A percentile compares a stretch with the other conserved stretches of the same genome.
Conservation (phyloP, 2,113 vertebrate genomes). For the Neogale vison region DNA sequence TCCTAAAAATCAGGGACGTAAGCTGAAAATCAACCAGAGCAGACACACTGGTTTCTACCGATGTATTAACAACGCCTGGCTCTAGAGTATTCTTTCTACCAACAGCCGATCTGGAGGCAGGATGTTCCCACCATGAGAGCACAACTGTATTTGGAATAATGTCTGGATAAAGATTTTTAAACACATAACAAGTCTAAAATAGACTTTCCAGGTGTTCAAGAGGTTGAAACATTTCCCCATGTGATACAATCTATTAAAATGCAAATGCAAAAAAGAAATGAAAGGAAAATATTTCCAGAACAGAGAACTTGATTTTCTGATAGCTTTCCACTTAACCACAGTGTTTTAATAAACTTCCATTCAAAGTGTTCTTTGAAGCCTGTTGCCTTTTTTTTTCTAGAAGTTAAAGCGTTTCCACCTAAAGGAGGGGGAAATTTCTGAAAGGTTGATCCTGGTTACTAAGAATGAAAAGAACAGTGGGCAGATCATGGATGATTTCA, state of each 20-base stretch:
- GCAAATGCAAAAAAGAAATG: constrained; percentile 48
- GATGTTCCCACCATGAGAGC: background rate
- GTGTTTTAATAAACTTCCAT: constrained; percentile 51
- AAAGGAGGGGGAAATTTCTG: background rate
- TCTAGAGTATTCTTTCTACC: background rate
- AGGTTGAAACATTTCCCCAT: constrained; percentile 48
- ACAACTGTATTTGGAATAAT: background rate
- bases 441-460: background rate
- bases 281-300: constrained; percentile 63
- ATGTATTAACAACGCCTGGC: background rate
- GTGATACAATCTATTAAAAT: constrained; percentile 68
- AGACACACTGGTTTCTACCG: background rate
- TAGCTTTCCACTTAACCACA: constrained; percentile 36
- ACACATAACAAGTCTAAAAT: constrained; percentile 58
- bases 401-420: background rate
- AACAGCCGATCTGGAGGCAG: background rate
- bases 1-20: background rate
- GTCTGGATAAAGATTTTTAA: constrained; percentile 53
- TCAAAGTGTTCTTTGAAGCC: constrained; percentile 53
- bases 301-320: constrained; percentile 27
- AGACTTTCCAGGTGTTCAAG: constrained; percentile 71
- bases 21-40: background rate
- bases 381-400: background rate
- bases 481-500: background rate
- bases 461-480: background rate